These are phyloP conservation scores for Penaeus chinensis DNA, from an alignment of 1,140 invertebrate genomes.

Conservation along the genomic window DNA sequence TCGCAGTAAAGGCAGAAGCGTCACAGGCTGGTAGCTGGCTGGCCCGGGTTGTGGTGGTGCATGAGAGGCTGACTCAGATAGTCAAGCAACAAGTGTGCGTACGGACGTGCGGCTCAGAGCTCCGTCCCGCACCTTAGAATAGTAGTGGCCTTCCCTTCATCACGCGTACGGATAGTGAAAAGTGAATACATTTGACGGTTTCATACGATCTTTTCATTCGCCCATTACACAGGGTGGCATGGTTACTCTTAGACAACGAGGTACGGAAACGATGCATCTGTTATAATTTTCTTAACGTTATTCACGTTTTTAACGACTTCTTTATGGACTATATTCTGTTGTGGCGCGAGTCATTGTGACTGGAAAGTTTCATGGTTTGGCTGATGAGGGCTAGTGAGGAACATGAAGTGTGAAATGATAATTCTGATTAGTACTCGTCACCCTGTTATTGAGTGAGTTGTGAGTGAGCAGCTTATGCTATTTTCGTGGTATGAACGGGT, in stretches of 20 bases:
- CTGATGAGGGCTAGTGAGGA: too few relatives aligned
- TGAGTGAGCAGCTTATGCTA: background rate
- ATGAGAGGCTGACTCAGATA: conserved; percentile 54
- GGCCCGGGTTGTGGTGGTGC: conserved; percentile 28
- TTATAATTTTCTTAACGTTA: too few relatives aligned
- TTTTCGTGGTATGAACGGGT: too few relatives aligned
- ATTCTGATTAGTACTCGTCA: background rate
- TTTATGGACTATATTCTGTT: too few relatives aligned
- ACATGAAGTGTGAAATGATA: background rate
- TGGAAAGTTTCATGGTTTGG: too few relatives aligned
- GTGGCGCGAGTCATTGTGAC: too few relatives aligned
- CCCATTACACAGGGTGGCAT: background rate
- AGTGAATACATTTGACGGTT: background rate
- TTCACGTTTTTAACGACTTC: too few relatives aligned
- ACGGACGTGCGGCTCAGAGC: conserved; percentile 3
- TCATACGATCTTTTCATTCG: background rate
- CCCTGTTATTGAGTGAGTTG: background rate
- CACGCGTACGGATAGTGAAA: too few relatives aligned
- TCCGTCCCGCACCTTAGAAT: background rate
- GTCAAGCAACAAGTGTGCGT: conserved; percentile 58
- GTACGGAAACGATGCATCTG: background rate
- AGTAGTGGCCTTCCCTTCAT: too few relatives aligned
- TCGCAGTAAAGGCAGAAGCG: conserved; percentile 48
- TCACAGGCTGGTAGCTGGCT: conserved; percentile 47
- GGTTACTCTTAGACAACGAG: conserved; percentile 41